phyloP scores from a whole-genome alignment of 2,888 invertebrate genomes.

The Trachelus troglodyta region DNA sequence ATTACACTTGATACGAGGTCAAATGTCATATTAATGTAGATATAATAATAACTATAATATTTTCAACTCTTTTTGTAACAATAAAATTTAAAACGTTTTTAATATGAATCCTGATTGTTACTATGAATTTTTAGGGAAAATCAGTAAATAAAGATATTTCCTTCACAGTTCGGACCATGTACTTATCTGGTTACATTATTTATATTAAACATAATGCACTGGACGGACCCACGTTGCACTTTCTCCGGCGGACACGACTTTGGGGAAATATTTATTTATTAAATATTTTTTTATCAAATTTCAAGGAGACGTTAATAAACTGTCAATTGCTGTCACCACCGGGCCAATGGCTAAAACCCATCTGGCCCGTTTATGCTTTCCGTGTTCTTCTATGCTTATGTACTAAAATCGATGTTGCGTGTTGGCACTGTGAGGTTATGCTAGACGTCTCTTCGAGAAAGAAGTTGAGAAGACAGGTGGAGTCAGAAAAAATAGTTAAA shows the following conservation, averaged over 20 bases:
- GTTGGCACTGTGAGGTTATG: neutral
- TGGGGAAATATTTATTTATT: neutral
- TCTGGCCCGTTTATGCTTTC: neutral
- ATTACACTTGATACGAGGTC: no score
- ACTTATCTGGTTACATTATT: neutral
- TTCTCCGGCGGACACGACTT: neutral
- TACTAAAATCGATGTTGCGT: neutral
- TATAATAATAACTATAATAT: no score
- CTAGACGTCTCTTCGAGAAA: neutral
- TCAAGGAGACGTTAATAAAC: neutral
- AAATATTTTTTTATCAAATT: neutral
- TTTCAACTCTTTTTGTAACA: no score
- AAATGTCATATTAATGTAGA: no score
- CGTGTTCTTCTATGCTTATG: neutral
- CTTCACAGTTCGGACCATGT: no score
- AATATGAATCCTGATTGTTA: no score
- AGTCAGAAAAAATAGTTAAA: neutral
- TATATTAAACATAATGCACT: neutral
- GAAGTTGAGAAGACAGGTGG: neutral
- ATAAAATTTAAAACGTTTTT: no score
- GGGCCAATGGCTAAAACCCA: neutral
- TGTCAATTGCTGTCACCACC: neutral
- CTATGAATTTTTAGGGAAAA: no score
- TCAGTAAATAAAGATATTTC: no score
- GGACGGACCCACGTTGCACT: neutral